Percentiles rank a stretch among this genome's conserved stretches.
phyloP scores from a whole-genome alignment of 2,888 invertebrate genomes.

The Hermodice carunculata region DNA sequence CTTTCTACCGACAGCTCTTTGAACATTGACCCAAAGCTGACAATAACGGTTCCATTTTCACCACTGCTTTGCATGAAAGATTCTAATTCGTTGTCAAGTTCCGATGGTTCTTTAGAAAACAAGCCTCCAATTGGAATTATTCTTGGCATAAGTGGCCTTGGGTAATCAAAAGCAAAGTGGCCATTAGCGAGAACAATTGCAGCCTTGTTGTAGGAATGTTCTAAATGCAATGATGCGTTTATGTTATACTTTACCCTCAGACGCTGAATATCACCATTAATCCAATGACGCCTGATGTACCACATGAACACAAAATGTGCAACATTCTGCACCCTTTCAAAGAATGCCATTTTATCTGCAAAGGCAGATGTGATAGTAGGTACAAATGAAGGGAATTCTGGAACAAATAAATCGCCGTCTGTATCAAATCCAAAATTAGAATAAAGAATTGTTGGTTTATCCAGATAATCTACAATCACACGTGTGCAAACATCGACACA shows the following conservation, averaged over 20 bases:
- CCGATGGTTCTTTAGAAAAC: not conserved
- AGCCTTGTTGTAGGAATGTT: no score
- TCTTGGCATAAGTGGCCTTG: not conserved
- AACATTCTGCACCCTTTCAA: not conserved
- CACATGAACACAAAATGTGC: no score
- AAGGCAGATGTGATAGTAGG: no score
- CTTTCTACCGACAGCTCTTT: not conserved
- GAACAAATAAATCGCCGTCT: not conserved
- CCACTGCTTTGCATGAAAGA: not conserved
- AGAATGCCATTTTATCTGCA: not conserved
- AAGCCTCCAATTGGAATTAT: not conserved
- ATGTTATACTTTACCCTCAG: no score
- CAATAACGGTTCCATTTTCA: not conserved
- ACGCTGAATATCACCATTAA: no score
- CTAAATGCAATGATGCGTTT: no score
- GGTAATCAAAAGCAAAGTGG: not conserved
- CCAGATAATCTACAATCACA: not conserved
- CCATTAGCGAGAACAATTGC: not conserved
- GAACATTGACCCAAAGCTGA: not conserved
- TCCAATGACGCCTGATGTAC: no score
- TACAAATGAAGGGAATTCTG: slow-evolving; percentile 1
- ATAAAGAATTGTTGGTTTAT: slow-evolving; percentile 7
- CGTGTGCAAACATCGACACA: slow-evolving; percentile 1
- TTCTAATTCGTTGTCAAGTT: not conserved
- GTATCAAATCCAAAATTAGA: not conserved